phyloP scores from a whole-genome alignment of 2,113 vertebrate genomes.

The Ictalurus punctatus region DNA sequence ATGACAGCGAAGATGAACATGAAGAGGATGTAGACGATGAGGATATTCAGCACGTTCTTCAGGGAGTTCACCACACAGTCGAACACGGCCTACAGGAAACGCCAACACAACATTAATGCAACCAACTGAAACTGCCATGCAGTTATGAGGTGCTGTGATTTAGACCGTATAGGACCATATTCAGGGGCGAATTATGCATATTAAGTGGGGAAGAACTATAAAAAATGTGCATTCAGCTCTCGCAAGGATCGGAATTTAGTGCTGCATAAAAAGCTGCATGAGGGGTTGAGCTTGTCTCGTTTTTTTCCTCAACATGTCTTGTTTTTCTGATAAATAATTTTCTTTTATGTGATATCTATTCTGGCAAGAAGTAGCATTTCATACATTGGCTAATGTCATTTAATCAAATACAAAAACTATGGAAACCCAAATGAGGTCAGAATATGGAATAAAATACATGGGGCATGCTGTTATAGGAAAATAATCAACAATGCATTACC shows the following conservation, averaged over 20 bases:
- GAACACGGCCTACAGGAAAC: constrained; percentile 85
- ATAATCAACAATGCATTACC: not conserved
- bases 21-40: constrained; percentile 96
- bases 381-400: not conserved
- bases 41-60: constrained; percentile 96
- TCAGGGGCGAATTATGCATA: not conserved
- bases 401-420: not conserved
- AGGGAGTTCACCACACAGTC: constrained; percentile 97
- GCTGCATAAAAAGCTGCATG: not conserved
- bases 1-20: constrained; percentile 99
- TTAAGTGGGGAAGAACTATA: not conserved
- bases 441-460: not conserved
- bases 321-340: not conserved
- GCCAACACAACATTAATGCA: constrained; percentile 12
- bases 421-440: not conserved
- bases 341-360: not conserved
- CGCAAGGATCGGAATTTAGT: not conserved
- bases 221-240: not conserved
- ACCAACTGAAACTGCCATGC: not conserved
- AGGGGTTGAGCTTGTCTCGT: not conserved
- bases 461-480: not conserved
- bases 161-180: not conserved
- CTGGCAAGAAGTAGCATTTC: not conserved
- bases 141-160: not conserved
- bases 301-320: too few species aligned